Conservation (phyloP, 2,113 vertebrate species). For the Myrmecobius fasciatus region DNA sequence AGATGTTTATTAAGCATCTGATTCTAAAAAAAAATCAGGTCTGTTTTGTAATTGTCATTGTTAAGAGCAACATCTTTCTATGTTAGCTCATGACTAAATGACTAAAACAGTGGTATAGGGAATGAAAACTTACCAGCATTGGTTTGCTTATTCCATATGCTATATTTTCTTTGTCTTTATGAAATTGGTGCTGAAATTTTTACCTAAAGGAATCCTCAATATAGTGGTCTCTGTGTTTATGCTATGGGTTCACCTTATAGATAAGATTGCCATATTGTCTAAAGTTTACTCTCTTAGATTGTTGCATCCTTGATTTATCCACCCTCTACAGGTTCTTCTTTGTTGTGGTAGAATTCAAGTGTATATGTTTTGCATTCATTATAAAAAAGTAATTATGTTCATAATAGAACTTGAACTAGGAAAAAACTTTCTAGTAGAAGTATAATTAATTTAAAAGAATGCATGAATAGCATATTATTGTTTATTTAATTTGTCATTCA, state of each 20-base stretch:
- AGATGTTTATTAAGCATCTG: not conserved
- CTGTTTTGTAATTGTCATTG: not conserved
- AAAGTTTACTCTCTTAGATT: not conserved
- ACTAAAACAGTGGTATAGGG: not conserved
- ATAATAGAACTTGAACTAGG: conserved; percentile 1
- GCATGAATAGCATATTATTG: no score
- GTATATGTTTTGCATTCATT: conserved; percentile 19
- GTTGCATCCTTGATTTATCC: not conserved
- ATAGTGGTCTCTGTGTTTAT: not conserved
- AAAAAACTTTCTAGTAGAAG: not conserved
- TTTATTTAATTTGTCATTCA: no score
- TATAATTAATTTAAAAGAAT: not conserved
- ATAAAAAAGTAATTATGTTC: not conserved
- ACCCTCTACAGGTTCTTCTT: not conserved
- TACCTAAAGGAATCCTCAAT: not conserved
- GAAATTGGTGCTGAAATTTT: not conserved
- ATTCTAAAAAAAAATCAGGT: not conserved
- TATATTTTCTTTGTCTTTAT: not conserved
- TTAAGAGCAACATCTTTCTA: not conserved
- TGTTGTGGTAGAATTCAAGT: not conserved
- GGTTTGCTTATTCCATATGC: not conserved
- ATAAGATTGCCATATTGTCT: not conserved
- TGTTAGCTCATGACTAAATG: not conserved
- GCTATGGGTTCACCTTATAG: not conserved
- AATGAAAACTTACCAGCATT: not conserved